These are phyloP conservation scores for Theocolax elegans DNA, from an alignment of 1,140 invertebrate species.

Conservation along the genomic window DNA sequence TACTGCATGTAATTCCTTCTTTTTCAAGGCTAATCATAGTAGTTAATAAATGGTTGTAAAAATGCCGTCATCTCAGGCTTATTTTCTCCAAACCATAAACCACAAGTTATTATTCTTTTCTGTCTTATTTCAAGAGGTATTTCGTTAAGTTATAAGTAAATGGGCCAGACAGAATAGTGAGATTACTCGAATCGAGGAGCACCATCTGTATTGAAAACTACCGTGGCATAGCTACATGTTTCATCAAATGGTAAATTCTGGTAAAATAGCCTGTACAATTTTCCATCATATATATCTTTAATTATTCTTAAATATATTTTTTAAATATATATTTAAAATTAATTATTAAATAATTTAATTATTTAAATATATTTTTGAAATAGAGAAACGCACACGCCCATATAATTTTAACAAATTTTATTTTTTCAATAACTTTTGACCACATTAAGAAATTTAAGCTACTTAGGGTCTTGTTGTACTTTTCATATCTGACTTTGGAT, in stretches of 20 bases:
- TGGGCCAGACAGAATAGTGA: constrained; percentile 19
- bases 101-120: not conserved
- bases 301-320: too few relatives aligned
- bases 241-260: not conserved
- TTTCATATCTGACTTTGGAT: too few relatives aligned
- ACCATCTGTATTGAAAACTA: constrained; percentile 26
- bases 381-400: too few relatives aligned
- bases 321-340: too few relatives aligned
- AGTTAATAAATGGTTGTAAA: constrained; percentile 15
- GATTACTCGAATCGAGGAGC: constrained; percentile 22
- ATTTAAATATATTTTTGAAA: too few relatives aligned
- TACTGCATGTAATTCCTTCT: constrained; percentile 6
- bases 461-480: too few relatives aligned
- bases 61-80: constrained; percentile 32
- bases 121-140: not conserved
- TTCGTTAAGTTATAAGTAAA: constrained; percentile 26
- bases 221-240: not conserved
- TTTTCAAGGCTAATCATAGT: not conserved
- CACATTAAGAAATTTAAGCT: too few relatives aligned
- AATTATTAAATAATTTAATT: too few relatives aligned
- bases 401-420: too few relatives aligned
- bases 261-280: not conserved
- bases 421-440: too few relatives aligned
- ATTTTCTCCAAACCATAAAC: constrained; percentile 21
- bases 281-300: not conserved